These are phyloP conservation scores for Rhabdomys pumilio DNA, from an alignment of 2,797 vertebrate genomes.

Conservation along the genomic window DNA sequence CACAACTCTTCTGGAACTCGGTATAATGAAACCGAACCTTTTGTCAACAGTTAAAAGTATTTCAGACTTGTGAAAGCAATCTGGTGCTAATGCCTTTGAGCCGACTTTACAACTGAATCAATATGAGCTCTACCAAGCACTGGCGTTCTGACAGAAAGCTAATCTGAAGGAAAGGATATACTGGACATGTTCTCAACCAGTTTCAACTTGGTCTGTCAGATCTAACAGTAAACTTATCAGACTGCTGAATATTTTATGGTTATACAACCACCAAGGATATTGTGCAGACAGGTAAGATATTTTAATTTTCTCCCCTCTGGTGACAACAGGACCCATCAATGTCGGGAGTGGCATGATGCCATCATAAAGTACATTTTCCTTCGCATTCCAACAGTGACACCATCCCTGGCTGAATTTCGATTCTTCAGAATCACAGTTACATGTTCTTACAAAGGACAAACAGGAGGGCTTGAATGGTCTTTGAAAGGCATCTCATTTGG, in stretches of 20 bases:
- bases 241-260: conserved; percentile 77
- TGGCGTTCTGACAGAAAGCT: conserved; percentile 70
- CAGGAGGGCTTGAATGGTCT: conserved; percentile 40
- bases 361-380: conserved; percentile 71
- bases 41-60: conserved; percentile 81
- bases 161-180: conserved; percentile 32
- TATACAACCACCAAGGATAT: conserved; percentile 70
- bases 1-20: conserved; percentile 58
- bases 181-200: background rate
- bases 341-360: conserved; percentile 20
- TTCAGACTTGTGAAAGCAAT: conserved; percentile 70
- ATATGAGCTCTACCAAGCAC: background rate
- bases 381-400: conserved; percentile 72
- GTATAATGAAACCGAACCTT: conserved; percentile 76
- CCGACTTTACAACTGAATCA: conserved; percentile 81
- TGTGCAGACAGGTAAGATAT: conserved; percentile 73
- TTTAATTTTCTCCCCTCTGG: conserved; percentile 71
- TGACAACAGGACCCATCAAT: conserved; percentile 60
- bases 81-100: conserved; percentile 75
- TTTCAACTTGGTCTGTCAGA: conserved; percentile 41
- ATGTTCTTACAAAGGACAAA: conserved; percentile 80
- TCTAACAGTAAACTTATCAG: conserved; percentile 72
- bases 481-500: conserved; percentile 77
- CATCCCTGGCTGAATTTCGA: conserved; percentile 75
- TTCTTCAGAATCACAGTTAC: conserved; percentile 72